These are phyloP conservation scores for Platyscapa corneri DNA, from an alignment of 1,140 invertebrate species.

Conservation along the genomic window DNA sequence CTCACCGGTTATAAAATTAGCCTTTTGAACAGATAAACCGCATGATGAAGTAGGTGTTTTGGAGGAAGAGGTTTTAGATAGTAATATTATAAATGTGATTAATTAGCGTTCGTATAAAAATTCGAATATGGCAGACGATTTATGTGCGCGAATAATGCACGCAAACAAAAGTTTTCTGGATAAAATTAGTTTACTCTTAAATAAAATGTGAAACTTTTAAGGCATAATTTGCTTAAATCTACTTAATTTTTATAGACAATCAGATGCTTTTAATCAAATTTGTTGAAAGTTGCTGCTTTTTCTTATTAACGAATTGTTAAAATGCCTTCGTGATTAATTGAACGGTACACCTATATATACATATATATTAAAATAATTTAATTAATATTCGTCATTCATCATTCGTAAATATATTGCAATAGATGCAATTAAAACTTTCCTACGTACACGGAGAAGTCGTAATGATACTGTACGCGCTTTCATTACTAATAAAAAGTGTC, in stretches of 20 bases:
- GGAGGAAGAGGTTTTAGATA: conserved; percentile 32
- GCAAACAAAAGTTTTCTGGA: not conserved
- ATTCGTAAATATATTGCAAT: not conserved
- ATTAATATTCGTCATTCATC: not conserved
- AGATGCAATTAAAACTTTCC: conserved; percentile 8
- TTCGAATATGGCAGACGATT: not conserved
- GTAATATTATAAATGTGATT: conserved; percentile 47
- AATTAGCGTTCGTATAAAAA: conserved; percentile 37
- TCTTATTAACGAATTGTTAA: too few relatives aligned
- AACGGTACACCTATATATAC: too few relatives aligned
- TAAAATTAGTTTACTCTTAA: not conserved
- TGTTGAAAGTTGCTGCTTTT: not conserved
- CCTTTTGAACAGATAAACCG: conserved; percentile 44
- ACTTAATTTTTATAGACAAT: not conserved
- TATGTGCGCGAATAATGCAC: conserved; percentile 7
- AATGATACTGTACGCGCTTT: too few relatives aligned
- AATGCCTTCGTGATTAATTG: too few relatives aligned
- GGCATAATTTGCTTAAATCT: not conserved
- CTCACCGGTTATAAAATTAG: conserved; percentile 43
- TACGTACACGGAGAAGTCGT: not conserved
- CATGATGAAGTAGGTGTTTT: conserved; percentile 46
- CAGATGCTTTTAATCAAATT: not conserved
- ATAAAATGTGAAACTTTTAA: not conserved
- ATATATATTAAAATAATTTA: too few relatives aligned
- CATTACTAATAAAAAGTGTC: too few relatives aligned